Conservation (phyloP, 2,888 invertebrate genomes). For the Ganaspis brasiliensis region DNA sequence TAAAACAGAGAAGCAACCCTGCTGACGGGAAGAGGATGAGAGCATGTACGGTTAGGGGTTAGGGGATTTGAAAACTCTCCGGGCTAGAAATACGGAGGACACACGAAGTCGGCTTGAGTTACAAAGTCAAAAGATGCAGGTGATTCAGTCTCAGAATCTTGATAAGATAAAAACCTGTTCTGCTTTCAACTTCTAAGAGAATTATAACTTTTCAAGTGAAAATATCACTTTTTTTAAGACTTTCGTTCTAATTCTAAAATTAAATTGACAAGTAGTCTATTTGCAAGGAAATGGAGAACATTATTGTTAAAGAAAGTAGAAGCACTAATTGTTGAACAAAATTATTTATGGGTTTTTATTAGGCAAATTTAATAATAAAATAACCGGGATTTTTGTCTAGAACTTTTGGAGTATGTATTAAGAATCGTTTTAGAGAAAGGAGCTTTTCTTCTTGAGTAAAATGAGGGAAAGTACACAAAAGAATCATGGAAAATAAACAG, state of each 20-base stretch:
- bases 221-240: neutral
- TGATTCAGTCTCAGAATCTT: conserved; percentile 11
- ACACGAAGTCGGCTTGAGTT: conserved; percentile 20
- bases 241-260: neutral
- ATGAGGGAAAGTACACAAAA: conserved; percentile 11
- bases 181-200: neutral
- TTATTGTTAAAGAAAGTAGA: too few species aligned
- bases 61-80: conserved; percentile 20
- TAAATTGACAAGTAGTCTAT: neutral
- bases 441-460: neutral
- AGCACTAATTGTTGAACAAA: too few species aligned
- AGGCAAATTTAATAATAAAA: neutral
- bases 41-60: conserved; percentile 15
- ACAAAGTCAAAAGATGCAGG: conserved; percentile 32
- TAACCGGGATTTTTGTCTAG: neutral
- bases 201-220: conserved; percentile 3
- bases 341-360: too few species aligned
- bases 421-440: conserved; percentile 20
- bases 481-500: conserved; percentile 49
- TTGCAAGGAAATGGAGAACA: too few species aligned
- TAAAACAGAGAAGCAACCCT: conserved; percentile 32
- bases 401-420: neutral
- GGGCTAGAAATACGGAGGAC: conserved; percentile 20
- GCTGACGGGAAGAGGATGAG: conserved; percentile 30
- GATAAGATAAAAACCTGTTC: conserved; percentile 19